Evolutionary conservation across 2,888 invertebrate genomes (phyloP).

Genomic region (Andrena camellia): DNA sequence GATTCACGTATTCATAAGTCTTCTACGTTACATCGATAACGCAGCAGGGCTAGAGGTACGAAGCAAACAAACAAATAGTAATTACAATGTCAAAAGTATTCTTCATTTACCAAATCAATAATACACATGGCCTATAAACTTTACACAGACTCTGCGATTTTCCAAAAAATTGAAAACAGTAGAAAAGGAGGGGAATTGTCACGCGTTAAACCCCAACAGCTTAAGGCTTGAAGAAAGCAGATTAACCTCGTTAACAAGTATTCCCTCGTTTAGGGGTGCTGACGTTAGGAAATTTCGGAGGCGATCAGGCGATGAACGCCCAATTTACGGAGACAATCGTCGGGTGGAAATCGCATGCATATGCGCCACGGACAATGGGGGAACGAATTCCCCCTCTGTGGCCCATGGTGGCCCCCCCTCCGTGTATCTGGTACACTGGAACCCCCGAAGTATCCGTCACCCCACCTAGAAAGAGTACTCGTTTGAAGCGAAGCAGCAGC

Average conservation of each 20-base stretch:
- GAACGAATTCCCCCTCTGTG: conserved; percentile 52
- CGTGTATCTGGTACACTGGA: conserved; percentile 46
- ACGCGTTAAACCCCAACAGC: too few relatives aligned
- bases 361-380: conserved; percentile 52
- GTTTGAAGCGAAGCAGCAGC: conserved; percentile 71
- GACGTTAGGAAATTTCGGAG: not conserved
- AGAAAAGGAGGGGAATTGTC: not conserved
- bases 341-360: conserved; percentile 50
- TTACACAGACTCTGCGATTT: too few relatives aligned
- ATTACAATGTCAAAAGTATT: not conserved
- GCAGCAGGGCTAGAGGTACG: too few relatives aligned
- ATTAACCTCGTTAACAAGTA: conserved; percentile 4
- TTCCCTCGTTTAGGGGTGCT: not conserved
- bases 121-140: too few relatives aligned
- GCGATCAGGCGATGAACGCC: conserved; percentile 18
- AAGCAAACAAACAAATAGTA: not conserved
- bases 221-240: not conserved
- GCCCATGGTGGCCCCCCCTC: conserved; percentile 33
- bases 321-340: conserved; percentile 62
- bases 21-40: conserved; percentile 19
- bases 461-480: conserved; percentile 57
- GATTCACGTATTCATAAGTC: conserved; percentile 14
- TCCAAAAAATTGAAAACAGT: not conserved
- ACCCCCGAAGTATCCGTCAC: conserved; percentile 42
- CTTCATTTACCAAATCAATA: too few relatives aligned